A percentile compares a stretch with the other conserved stretches of the same genome.
Evolutionary conservation across 2,888 invertebrate species (phyloP).

Genomic region (Imbricaverruca yamaguchii): DNA sequence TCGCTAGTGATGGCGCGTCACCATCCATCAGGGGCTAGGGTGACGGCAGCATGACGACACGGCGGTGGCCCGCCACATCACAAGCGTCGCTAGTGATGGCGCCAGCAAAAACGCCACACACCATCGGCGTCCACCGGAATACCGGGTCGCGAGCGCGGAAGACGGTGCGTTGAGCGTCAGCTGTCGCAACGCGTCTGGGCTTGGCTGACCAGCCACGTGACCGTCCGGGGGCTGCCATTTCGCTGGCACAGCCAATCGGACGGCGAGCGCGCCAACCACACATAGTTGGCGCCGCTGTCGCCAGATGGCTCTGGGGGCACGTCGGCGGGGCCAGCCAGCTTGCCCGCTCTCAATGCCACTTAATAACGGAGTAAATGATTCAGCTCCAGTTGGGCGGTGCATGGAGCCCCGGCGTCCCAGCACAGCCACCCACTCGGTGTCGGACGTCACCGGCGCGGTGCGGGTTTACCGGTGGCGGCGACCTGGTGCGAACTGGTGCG

Average conservation of each 20-base stretch:
- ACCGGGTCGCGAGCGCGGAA: not conserved
- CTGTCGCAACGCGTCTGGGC: not conserved
- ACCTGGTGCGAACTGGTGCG: too few species aligned
- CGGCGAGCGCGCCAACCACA: not conserved
- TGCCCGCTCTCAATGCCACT: not conserved
- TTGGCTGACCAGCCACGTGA: not conserved
- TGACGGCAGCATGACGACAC: not conserved
- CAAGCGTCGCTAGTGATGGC: not conserved
- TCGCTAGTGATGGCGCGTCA: too few species aligned
- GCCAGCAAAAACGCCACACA: not conserved
- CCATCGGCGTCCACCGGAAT: not conserved
- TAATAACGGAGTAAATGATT: not conserved
- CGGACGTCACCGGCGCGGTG: not conserved
- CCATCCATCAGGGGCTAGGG: not conserved
- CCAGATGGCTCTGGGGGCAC: slow-evolving; percentile 17
- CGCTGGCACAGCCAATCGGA: slow-evolving; percentile 4
- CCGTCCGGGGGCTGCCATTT: not conserved
- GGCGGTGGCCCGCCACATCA: not conserved
- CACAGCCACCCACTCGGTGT: not conserved
- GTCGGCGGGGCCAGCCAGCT: not conserved
- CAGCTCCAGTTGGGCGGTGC: not conserved
- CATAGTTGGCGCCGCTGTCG: not conserved
- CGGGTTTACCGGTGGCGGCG: not conserved
- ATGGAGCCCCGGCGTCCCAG: not conserved
- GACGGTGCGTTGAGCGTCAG: not conserved